These are phyloP conservation scores for Xestia c-nigrum DNA, from an alignment of 2,888 invertebrate genomes.

Conservation along the genomic window DNA sequence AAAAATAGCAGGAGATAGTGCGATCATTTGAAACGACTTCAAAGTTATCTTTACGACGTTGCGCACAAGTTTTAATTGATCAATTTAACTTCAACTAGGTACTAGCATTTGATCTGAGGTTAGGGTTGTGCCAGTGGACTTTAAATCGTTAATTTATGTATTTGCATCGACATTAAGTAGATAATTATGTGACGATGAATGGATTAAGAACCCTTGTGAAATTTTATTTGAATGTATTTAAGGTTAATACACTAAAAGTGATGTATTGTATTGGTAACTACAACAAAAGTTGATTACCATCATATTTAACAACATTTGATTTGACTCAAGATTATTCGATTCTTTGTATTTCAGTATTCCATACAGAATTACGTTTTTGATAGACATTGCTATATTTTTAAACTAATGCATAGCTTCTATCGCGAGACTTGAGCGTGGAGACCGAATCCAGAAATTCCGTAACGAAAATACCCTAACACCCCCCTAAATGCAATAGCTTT, in stretches of 20 bases:
- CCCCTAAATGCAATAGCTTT: too few species aligned
- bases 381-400: too few species aligned
- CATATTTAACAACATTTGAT: neutral
- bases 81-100: slow-evolving; percentile 84
- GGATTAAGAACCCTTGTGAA: neutral
- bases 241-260: neutral
- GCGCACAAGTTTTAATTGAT: slow-evolving; percentile 85
- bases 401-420: too few species aligned
- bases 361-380: too few species aligned
- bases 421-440: too few species aligned
- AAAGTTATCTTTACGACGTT: slow-evolving; percentile 72
- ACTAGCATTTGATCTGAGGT: slow-evolving; percentile 73
- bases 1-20: slow-evolving; percentile 37
- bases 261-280: neutral
- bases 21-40: slow-evolving; percentile 59
- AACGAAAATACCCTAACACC: too few species aligned
- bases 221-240: neutral
- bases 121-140: slow-evolving; percentile 68
- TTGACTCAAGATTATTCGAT: neutral
- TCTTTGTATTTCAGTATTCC: too few species aligned
- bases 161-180: slow-evolving; percentile 24
- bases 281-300: neutral
- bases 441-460: too few species aligned
- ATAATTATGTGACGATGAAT: neutral
- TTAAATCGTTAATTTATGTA: slow-evolving; percentile 22